These are phyloP conservation scores for Coenonympha arcania DNA, from an alignment of 2,888 invertebrate species.

Conservation along the genomic window DNA sequence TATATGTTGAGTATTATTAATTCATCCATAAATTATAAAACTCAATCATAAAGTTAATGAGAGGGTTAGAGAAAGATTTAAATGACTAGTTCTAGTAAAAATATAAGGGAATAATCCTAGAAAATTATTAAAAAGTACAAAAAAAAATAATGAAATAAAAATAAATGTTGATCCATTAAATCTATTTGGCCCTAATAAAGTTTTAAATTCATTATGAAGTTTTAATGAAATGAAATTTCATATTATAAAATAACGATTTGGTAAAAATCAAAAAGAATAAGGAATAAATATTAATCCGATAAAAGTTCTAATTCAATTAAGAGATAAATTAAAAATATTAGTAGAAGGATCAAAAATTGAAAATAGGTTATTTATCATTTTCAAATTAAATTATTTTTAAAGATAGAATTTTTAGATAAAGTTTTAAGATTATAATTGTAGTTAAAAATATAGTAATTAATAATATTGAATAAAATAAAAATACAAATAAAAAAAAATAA, in stretches of 20 bases:
- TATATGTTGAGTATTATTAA: conserved; percentile 76
- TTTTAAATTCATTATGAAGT: conserved; percentile 75
- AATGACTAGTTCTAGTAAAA: conserved; percentile 79
- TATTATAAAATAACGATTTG: conserved; percentile 65
- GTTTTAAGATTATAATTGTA: conserved; percentile 39
- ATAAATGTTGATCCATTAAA: conserved; percentile 69
- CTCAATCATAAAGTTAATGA: conserved; percentile 77
- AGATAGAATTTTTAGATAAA: conserved; percentile 29
- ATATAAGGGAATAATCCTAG: conserved; percentile 79
- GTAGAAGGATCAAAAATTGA: conserved; percentile 78
- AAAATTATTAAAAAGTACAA: conserved; percentile 79
- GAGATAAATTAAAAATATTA: conserved; percentile 62
- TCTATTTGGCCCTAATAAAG: conserved; percentile 55
- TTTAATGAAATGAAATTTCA: conserved; percentile 64
- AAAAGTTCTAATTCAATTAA: conserved; percentile 77
- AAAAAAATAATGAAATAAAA: conserved; percentile 73
- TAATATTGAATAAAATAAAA: conserved; percentile 66
- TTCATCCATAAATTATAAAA: conserved; percentile 78
- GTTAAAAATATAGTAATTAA: conserved; percentile 66
- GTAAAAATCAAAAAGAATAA: conserved; percentile 69
- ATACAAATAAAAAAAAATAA: conserved; percentile 51
- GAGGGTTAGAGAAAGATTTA: conserved; percentile 74
- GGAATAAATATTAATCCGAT: conserved; percentile 70
- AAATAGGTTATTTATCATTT: conserved; percentile 80
- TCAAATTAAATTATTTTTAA: conserved; percentile 53